These are phyloP conservation scores for Philereme vetulata DNA, from an alignment of 2,888 invertebrate genomes.

Conservation along the genomic window DNA sequence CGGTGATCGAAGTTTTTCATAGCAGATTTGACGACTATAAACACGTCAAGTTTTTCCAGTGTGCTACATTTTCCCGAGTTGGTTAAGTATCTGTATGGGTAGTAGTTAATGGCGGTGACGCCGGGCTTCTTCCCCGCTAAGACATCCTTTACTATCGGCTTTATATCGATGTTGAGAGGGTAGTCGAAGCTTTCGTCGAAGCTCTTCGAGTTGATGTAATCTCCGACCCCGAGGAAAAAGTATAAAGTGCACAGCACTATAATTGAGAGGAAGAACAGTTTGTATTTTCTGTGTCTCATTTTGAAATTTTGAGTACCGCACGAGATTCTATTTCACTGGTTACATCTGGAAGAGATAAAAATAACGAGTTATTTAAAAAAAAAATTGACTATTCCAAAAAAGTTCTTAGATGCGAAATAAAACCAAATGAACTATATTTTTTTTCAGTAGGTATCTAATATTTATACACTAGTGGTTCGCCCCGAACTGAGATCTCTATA, in stretches of 20 bases:
- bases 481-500: too few relatives aligned
- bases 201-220: constrained; percentile 88
- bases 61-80: constrained; percentile 76
- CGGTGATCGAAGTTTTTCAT: constrained; percentile 87
- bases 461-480: too few relatives aligned
- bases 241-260: constrained; percentile 55
- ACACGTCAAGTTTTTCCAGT: constrained; percentile 84
- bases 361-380: background rate
- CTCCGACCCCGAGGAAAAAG: constrained; percentile 87
- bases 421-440: too few relatives aligned
- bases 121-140: constrained; percentile 83
- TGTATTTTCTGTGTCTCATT: constrained; percentile 72
- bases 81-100: constrained; percentile 86
- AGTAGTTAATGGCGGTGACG: constrained; percentile 87
- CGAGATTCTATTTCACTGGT: constrained; percentile 28
- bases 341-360: constrained; percentile 25
- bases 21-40: constrained; percentile 92
- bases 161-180: constrained; percentile 89
- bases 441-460: too few relatives aligned
- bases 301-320: constrained; percentile 36
- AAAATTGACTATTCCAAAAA: background rate
- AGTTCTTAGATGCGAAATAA: too few relatives aligned
- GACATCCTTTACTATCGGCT: constrained; percentile 84
- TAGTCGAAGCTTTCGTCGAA: constrained; percentile 90
- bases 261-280: constrained; percentile 60